Evolutionary conservation across 2,113 vertebrate genomes (phyloP).

Genomic region (Himantopus leucocephalus): DNA sequence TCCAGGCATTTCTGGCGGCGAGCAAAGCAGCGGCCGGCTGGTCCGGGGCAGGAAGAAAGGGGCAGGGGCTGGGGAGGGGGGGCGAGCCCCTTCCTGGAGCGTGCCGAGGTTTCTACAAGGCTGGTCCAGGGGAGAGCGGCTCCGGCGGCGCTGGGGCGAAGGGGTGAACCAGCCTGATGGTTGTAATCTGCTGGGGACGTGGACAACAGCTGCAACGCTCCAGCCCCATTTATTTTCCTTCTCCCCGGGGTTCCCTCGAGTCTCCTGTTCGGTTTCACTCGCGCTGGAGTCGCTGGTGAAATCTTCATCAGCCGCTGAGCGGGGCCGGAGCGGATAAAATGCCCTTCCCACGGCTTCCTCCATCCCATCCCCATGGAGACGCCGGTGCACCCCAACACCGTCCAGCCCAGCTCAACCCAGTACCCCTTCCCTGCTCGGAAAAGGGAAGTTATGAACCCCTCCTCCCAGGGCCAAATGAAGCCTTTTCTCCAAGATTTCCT

Average conservation of each 20-base stretch:
- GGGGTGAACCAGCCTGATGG: neutral
- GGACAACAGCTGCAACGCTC: neutral
- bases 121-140: neutral
- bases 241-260: fast-evolving
- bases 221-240: neutral
- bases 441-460: neutral
- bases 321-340: fast-evolving
- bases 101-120: neutral
- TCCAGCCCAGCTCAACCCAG: neutral
- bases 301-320: neutral
- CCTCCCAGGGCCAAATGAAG: fast-evolving
- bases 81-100: neutral
- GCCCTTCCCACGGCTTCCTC: neutral
- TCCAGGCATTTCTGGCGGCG: neutral
- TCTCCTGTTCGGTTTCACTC: neutral
- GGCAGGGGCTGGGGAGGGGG: neutral
- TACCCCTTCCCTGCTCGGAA: neutral
- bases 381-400: no score
- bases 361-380: neutral
- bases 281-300: neutral
- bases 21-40: neutral
- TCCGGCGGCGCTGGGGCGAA: neutral
- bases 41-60: neutral
- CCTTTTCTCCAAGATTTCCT: slow-evolving; percentile 41
- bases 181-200: neutral